phyloP scores from a whole-genome alignment of 2,888 invertebrate genomes.

The Alitta virens region DNA sequence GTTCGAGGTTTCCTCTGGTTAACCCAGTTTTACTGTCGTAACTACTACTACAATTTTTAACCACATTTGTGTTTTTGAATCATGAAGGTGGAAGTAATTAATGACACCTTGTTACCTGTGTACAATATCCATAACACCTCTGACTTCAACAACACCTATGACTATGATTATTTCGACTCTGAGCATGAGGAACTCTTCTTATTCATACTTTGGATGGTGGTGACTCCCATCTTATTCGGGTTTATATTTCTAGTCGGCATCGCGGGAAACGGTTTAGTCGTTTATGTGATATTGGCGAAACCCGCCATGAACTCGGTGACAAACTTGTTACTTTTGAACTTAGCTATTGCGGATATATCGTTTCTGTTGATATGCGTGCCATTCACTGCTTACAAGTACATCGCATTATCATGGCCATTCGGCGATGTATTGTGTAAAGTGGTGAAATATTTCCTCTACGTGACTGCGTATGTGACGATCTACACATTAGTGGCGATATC shows the following conservation, averaged over 20 bases:
- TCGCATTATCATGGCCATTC: conserved; percentile 15
- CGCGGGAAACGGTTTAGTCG: conserved; percentile 28
- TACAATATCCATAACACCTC: too few relatives aligned
- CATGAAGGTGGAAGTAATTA: too few relatives aligned
- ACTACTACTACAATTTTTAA: too few relatives aligned
- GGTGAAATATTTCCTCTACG: conserved; percentile 28
- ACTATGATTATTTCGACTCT: too few relatives aligned
- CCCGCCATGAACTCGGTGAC: conserved; percentile 23
- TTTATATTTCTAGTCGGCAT: conserved; percentile 25
- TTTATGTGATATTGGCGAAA: conserved; percentile 28
- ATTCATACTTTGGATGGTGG: conserved; percentile 7
- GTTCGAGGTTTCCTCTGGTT: too few relatives aligned
- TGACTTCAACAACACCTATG: too few relatives aligned
- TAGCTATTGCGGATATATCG: conserved; percentile 32
- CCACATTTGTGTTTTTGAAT: too few relatives aligned
- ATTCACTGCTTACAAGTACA: conserved; percentile 26
- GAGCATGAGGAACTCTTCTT: conserved; percentile 2
- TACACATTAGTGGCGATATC: conserved; percentile 31
- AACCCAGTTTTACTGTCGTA: too few relatives aligned
- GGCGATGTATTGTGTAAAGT: conserved; percentile 24
- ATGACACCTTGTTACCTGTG: too few relatives aligned
- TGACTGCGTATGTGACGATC: conserved; percentile 29
- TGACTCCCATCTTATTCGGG: conserved; percentile 20
- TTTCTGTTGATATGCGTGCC: conserved; percentile 31
- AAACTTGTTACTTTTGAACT: conserved; percentile 28